A percentile compares a stretch with the other conserved stretches of the same genome.
These are phyloP conservation scores for Marmota flaviventris DNA, from an alignment of 2,113 vertebrate genomes.

Conservation along the genomic window DNA sequence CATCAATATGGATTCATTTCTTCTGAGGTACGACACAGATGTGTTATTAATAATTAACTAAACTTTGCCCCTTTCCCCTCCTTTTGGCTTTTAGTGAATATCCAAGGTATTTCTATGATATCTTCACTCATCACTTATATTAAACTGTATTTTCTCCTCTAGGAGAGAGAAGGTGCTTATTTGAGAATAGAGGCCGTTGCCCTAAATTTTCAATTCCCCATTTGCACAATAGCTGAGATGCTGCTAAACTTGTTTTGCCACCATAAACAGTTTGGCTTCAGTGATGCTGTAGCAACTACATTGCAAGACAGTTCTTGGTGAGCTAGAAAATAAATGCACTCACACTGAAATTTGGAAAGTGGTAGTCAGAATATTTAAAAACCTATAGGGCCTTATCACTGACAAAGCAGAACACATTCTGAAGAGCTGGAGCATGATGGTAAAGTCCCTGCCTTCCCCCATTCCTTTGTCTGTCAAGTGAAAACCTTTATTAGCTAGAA, in stretches of 20 bases:
- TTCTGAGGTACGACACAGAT: background rate
- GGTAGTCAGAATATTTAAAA: background rate
- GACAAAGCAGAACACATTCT: background rate
- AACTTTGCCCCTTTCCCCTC: background rate
- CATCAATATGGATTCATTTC: background rate
- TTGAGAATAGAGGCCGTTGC: background rate
- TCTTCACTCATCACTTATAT: background rate
- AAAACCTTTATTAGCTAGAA: background rate
- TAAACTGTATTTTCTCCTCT: background rate
- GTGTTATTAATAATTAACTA: background rate
- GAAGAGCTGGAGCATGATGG: background rate
- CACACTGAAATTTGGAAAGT: background rate
- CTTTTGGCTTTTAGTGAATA: background rate
- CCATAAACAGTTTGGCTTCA: background rate
- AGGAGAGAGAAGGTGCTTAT: background rate
- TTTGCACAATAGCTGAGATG: background rate
- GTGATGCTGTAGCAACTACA: background rate
- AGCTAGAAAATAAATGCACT: background rate
- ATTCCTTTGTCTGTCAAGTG: background rate
- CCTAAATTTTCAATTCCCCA: background rate
- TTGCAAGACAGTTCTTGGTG: background rate
- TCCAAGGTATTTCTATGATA: background rate
- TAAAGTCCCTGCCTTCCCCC: background rate
- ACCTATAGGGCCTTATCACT: background rate
- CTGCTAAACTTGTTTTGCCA: background rate